Percentiles rank a stretch among this genome's conserved stretches.
These are phyloP conservation scores for Peromyscus aztecus DNA, from an alignment of 2,797 vertebrate genomes.

Conservation along the genomic window DNA sequence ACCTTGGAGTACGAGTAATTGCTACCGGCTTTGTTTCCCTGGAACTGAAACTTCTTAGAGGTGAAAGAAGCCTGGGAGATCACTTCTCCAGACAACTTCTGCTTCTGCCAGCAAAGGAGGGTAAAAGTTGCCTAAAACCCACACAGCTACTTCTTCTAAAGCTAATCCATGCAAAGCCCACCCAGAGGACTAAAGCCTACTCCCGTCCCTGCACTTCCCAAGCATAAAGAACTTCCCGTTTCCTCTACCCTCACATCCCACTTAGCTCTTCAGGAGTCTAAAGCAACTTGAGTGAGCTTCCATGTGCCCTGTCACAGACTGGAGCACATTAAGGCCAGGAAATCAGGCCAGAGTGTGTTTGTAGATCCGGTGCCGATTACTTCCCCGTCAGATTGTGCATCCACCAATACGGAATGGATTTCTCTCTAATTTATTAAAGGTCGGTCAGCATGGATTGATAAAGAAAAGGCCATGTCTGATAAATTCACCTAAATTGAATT, in stretches of 20 bases:
- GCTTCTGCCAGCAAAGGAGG: neutral
- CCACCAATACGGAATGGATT: constrained; percentile 81
- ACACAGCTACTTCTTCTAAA: neutral
- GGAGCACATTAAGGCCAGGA: constrained; percentile 81
- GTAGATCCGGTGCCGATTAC: constrained; percentile 82
- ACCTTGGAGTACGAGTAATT: constrained; percentile 37
- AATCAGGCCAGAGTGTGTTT: constrained; percentile 81
- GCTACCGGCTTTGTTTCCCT: constrained; percentile 63
- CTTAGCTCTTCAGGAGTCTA: constrained; percentile 64
- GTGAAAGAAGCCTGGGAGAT: constrained; percentile 31
- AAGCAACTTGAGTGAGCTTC: constrained; percentile 58
- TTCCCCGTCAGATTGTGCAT: constrained; percentile 71
- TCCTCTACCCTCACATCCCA: constrained; percentile 36
- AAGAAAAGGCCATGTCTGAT: constrained; percentile 83
- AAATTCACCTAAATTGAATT: constrained; percentile 84
- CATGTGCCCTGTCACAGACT: constrained; percentile 72
- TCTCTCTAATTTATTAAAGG: constrained; percentile 84
- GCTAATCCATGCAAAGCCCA: constrained; percentile 47
- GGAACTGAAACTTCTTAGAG: constrained; percentile 60
- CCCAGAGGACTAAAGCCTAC: neutral
- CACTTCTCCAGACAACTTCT: neutral
- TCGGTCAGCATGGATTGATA: constrained; percentile 82
- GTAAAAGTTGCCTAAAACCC: neutral
- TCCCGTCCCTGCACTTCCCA: neutral
- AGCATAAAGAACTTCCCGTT: constrained; percentile 47